Conservation (phyloP, 2,888 invertebrate genomes). For the Aporophyla nigra region DNA sequence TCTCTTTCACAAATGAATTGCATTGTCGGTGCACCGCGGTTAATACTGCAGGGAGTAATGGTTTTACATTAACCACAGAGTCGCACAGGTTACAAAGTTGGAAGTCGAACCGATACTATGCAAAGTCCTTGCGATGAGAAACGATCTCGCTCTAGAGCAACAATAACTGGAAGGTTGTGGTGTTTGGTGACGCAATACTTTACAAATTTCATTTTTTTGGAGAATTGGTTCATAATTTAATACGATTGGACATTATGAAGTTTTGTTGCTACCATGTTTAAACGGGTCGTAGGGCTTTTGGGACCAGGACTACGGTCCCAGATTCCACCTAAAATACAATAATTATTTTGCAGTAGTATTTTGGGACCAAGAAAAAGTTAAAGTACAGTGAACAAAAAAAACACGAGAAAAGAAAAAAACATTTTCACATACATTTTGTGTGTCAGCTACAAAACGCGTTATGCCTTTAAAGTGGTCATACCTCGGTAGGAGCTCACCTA, state of each 20-base stretch:
- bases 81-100: constrained; percentile 30
- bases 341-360: too few relatives aligned
- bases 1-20: constrained; percentile 31
- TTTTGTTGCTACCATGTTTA: background rate
- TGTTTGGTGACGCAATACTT: background rate
- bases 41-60: constrained; percentile 38
- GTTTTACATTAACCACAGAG: constrained; percentile 36
- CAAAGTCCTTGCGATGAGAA: constrained; percentile 20
- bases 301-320: too few relatives aligned
- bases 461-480: too few relatives aligned
- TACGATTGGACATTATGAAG: background rate
- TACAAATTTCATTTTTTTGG: background rate
- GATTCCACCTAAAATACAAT: too few relatives aligned
- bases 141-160: background rate
- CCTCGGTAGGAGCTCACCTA: too few relatives aligned
- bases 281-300: background rate
- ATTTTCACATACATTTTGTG: too few relatives aligned
- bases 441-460: too few relatives aligned
- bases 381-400: too few relatives aligned
- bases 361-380: too few relatives aligned
- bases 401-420: too few relatives aligned
- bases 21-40: constrained; percentile 34
- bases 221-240: background rate
- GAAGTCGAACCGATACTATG: constrained; percentile 20
- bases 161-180: background rate